Percentiles rank a stretch among this genome's conserved stretches.
These are phyloP conservation scores for Torymus texanus DNA, from an alignment of 2,888 invertebrate genomes.

Conservation along the genomic window DNA sequence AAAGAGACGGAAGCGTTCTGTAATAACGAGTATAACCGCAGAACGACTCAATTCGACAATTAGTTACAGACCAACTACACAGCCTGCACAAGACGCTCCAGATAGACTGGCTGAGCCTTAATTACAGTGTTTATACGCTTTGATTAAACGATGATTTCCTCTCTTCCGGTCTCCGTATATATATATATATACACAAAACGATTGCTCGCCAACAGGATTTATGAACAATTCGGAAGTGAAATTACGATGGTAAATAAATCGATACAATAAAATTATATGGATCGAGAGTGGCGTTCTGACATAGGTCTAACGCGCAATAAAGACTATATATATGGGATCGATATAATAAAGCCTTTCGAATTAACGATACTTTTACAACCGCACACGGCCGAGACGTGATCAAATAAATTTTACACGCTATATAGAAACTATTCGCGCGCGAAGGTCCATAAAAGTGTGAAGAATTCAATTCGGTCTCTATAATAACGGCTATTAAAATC, in stretches of 20 bases:
- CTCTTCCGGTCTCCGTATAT: background rate
- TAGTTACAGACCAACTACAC: constrained; percentile 18
- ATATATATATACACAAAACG: background rate
- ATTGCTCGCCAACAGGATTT: constrained; percentile 14
- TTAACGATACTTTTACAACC: too few species aligned
- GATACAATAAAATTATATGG: constrained; percentile 14
- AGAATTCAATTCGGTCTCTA: constrained; percentile 33
- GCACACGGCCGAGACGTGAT: too few species aligned
- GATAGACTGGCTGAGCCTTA: constrained; percentile 9
- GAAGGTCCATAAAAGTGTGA: background rate
- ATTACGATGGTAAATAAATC: constrained; percentile 31
- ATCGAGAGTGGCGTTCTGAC: constrained; percentile 30
- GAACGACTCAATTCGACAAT: constrained; percentile 49
- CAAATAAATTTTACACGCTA: too few species aligned
- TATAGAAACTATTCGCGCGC: too few species aligned
- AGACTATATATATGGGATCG: background rate
- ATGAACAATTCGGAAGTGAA: constrained; percentile 32
- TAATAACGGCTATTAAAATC: too few species aligned
- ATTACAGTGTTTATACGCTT: constrained; percentile 52
- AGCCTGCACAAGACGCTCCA: background rate
- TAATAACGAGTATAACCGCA: constrained; percentile 3
- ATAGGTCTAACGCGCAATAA: background rate
- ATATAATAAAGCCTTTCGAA: constrained; percentile 19
- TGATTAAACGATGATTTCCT: constrained; percentile 34
- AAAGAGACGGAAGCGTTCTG: background rate